Evolutionary conservation across 2,888 invertebrate species (phyloP).

Genomic region (Patella caerulea): DNA sequence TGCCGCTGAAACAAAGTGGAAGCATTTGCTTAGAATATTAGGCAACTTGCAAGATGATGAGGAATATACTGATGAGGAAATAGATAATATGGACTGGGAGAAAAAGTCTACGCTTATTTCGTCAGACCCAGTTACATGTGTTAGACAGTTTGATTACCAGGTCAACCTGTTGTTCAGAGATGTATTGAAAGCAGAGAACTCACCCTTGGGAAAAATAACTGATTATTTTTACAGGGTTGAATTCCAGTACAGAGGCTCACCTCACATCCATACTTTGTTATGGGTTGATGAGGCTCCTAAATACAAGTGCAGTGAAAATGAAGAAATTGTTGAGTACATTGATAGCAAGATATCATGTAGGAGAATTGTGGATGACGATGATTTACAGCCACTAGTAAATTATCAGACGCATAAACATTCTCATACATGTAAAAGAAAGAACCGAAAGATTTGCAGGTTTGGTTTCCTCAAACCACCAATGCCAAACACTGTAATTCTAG

Average conservation of each 20-base stretch:
- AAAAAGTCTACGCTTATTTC: slow-evolving; percentile 40
- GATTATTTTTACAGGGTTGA: slow-evolving; percentile 45
- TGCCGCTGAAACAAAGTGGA: slow-evolving; percentile 38
- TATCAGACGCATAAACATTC: too few species aligned
- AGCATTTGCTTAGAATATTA: not conserved
- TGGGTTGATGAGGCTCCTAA: slow-evolving; percentile 42
- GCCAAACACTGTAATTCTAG: not conserved
- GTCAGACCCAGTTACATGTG: slow-evolving; percentile 47
- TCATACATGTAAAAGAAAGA: too few species aligned
- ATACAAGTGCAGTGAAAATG: slow-evolving; percentile 28
- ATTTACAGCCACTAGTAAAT: too few species aligned
- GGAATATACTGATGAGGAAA: slow-evolving; percentile 25
- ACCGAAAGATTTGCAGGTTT: slow-evolving; percentile 7
- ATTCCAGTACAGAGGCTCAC: slow-evolving; percentile 52
- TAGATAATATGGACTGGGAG: slow-evolving; percentile 32
- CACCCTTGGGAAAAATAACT: slow-evolving; percentile 37
- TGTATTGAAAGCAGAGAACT: slow-evolving; percentile 17
- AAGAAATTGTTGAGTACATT: slow-evolving; percentile 33
- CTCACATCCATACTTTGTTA: slow-evolving; percentile 44
- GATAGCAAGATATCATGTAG: slow-evolving; percentile 30
- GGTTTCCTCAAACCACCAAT: slow-evolving; percentile 11
- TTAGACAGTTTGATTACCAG: slow-evolving; percentile 46
- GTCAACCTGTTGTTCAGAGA: slow-evolving; percentile 36
- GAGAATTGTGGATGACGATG: slow-evolving; percentile 25
- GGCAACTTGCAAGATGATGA: slow-evolving; percentile 29